These are phyloP conservation scores for Deilephila elpenor DNA, from an alignment of 2,888 invertebrate genomes.

Conservation along the genomic window DNA sequence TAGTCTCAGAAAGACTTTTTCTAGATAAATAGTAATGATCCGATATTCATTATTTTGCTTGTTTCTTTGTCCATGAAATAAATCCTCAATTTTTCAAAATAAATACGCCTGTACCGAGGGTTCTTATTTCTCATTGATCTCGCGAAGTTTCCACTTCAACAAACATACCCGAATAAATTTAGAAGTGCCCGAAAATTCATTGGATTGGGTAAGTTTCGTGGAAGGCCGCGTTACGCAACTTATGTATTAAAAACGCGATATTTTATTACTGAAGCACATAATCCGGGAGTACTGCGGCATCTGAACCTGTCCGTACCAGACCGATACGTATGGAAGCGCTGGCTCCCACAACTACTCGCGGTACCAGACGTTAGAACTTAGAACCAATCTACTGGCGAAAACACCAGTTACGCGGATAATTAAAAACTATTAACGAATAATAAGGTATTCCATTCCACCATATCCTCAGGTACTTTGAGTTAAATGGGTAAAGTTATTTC, in stretches of 20 bases:
- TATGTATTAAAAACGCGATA: neutral
- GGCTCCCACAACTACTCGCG: no score
- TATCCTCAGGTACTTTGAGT: no score
- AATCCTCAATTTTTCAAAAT: neutral
- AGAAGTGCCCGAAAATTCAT: conserved; percentile 3
- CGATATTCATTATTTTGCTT: neutral
- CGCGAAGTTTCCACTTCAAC: neutral
- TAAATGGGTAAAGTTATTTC: no score
- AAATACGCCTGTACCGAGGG: neutral
- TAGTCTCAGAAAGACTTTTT: no score
- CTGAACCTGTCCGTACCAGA: no score
- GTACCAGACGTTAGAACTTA: no score
- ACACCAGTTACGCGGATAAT: neutral
- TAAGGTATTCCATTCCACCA: no score
- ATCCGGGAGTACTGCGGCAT: no score
- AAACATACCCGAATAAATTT: neutral
- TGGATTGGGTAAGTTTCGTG: neutral
- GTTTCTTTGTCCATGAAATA: neutral
- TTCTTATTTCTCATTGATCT: neutral
- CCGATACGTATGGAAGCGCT: no score
- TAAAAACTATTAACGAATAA: neutral
- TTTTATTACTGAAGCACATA: neutral
- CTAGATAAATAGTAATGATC: neutral
- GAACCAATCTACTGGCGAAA: conserved; percentile 6
- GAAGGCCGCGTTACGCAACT: conserved; percentile 2